phyloP scores from a whole-genome alignment of 1,140 invertebrate genomes.

The Eurosta solidaginis region DNA sequence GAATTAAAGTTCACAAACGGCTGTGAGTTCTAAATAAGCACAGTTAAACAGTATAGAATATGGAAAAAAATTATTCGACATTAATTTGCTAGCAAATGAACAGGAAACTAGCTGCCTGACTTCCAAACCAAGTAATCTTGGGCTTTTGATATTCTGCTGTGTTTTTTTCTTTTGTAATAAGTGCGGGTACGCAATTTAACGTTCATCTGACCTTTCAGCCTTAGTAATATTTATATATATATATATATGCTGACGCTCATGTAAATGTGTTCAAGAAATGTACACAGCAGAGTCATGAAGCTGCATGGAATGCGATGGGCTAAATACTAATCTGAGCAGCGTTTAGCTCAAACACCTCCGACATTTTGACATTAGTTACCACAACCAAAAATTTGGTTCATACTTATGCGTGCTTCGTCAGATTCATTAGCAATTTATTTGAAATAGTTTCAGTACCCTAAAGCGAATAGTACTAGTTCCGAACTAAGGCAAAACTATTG shows the following conservation, averaged over 20 bases:
- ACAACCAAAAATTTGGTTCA: too few relatives aligned
- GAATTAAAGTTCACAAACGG: background rate
- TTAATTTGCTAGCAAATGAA: slow-evolving; percentile 4
- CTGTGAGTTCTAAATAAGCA: background rate
- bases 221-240: background rate
- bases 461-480: too few relatives aligned
- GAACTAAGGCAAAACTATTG: too few relatives aligned
- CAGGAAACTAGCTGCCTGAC: background rate
- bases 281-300: background rate
- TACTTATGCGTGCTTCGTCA: too few relatives aligned
- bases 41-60: background rate
- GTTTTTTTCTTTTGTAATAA: background rate
- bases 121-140: background rate
- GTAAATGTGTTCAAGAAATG: background rate
- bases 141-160: background rate
- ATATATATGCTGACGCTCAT: background rate
- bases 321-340: too few relatives aligned
- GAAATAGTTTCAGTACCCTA: too few relatives aligned
- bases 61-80: slow-evolving; percentile 22
- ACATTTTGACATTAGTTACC: too few relatives aligned
- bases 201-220: too few relatives aligned
- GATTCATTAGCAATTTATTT: too few relatives aligned
- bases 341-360: too few relatives aligned
- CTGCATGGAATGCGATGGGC: too few relatives aligned
- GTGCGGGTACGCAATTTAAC: slow-evolving; percentile 23